Base-by-base conservation (phyloP, 2,797 vertebrate species). In the Gallirallus australis region DNA sequence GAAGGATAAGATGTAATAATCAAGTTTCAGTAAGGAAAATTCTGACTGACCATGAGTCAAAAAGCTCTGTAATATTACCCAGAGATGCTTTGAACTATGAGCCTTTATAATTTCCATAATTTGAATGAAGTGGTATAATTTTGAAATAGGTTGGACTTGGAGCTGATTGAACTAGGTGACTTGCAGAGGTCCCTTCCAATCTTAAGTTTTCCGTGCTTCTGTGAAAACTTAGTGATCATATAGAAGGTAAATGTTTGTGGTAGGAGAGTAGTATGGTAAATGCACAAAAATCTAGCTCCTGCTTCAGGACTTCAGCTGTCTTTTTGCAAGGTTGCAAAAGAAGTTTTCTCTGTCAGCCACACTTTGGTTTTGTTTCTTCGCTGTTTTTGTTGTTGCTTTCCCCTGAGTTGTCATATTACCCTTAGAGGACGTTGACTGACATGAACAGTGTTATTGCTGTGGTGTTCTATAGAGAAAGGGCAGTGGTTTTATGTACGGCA, bases 381-480 rank as follows among this genome's bases (percentile, higher is more conserved):
- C 40, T 57, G 2, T n/a, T 90, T 71, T 90, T 82, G 14, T 54
- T 71, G 13, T 79, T 92, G 23, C 35, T 31, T 60, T 79, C 52
- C n/a, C 16, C 10, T 20, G 28, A 35, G 31, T 39, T 1, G 2
- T 91, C 5, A 0, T 59, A 6, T 50, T 86, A 53, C 1, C 0
- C 14, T 68, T 31, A 25, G 42, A 47, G 10, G 9, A 63, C 3
- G 1, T 15, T 70, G 37, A 70, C 27, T 72, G 61, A n/a, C 18
- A 57, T 1, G 20, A 71, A 31, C 50, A 59, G 2, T 50, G 24
- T 50, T 82, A 63, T 31, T 69, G 47, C 47, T 73, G 10, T 84
- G 39, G 48, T 61, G 23, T 24, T 66, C 7, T 60, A 6, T n/a
- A 56, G 33, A 71, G 40, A 68, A 90, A 25, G 27, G 42, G 13